phyloP scores from a whole-genome alignment of 2,113 vertebrate species.

The Myrmophylax atrothorax region DNA sequence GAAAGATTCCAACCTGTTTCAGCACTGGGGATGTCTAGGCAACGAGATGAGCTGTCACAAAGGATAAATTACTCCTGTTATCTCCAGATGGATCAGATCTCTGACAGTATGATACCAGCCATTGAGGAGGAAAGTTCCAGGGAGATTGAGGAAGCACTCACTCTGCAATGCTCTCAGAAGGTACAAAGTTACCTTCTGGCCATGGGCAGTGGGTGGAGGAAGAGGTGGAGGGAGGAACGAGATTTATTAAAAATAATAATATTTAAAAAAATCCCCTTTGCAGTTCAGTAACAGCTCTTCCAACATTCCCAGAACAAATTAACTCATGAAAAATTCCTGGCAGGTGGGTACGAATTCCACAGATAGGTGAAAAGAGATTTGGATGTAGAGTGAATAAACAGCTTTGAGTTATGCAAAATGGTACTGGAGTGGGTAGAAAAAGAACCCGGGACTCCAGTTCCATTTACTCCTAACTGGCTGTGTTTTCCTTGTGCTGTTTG shows the following conservation, averaged over 20 bases:
- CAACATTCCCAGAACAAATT: neutral
- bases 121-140: neutral
- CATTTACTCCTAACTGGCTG: neutral
- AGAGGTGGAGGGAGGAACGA: neutral
- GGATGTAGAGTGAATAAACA: neutral
- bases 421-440: neutral
- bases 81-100: conserved; percentile 30
- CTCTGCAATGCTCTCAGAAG: neutral
- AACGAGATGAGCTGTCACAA: neutral
- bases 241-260: neutral
- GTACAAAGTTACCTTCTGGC: neutral
- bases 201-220: neutral
- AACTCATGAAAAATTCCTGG: conserved; percentile 15
- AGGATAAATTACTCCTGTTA: conserved; percentile 6
- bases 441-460: neutral
- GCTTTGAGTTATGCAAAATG: neutral
- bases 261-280: neutral
- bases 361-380: conserved; percentile 10
- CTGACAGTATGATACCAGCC: neutral
- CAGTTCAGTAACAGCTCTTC: neutral
- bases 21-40: neutral
- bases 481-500: neutral
- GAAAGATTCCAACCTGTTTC: neutral
- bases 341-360: neutral
- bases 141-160: neutral